Evolutionary conservation across 2,113 vertebrate genomes (phyloP), one percentile per base, ranked within the genome.

Genomic region (Clupea harengus): DNA sequence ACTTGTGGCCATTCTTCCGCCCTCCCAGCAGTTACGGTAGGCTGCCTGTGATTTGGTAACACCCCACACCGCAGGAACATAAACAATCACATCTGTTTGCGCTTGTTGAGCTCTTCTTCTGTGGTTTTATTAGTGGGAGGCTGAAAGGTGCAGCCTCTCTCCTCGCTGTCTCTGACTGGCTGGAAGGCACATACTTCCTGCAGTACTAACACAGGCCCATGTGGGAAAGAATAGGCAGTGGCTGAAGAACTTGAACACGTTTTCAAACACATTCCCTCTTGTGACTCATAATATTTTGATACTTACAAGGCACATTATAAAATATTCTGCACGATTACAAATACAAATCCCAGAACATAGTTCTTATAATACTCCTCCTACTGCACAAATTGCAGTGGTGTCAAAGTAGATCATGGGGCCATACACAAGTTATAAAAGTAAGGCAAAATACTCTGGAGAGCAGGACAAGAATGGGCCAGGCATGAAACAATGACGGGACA

Each of bases 1-100:
- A 78, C 72, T 78, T 39, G 72, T 4, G 72, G 72, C 72, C 72
- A 11, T 39, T 78, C 28, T 39, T 39, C 39, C 2, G 67, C 32
- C 72, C 72, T 18, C 9, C 28, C 72, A 15, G 25, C 13, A 15
- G 72, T 78, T 44, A 78, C 13, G 72, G 72, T 11, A 10, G 13
- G 13, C 72, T 78, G 32, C 72, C 32, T 78, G 72, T 78, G 72
- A 78, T 78, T 78, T 78, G 13, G 18, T 78, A 78, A 39, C 72
- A 78, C 72, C 72, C 11, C 2, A 13, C 32, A 15, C 32, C 28
- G 2, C 72, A 39, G 72, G 72, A 39, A 32, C 28, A 39, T 78
- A 78, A 78, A 78, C 72, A 78, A 78, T 78, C 72, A 39, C 72
- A 78, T 78, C 72, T 78, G 72, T 39, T 78, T 78, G 72, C 13